phyloP scores from a whole-genome alignment of 2,888 invertebrate genomes.

The Brachynemurus nebulosus region DNA sequence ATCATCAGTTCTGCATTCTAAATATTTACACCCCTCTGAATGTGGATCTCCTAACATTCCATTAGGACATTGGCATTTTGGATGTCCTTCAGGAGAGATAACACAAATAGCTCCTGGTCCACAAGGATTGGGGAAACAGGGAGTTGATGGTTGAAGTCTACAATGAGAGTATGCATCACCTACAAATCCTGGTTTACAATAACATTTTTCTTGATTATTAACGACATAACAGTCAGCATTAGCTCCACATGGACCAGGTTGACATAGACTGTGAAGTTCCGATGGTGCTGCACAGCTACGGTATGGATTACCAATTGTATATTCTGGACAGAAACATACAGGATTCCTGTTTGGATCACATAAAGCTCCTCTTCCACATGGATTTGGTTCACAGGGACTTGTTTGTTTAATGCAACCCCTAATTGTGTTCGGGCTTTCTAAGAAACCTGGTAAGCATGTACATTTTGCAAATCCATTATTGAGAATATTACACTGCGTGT shows the following conservation, averaged over 20 bases:
- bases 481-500: conserved; percentile 68
- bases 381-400: conserved; percentile 72
- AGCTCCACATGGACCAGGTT: conserved; percentile 68
- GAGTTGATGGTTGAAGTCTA: conserved; percentile 47
- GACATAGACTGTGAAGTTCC: conserved; percentile 49
- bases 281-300: conserved; percentile 51
- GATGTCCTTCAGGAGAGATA: conserved; percentile 50
- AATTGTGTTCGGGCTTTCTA: conserved; percentile 78
- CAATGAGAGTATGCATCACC: conserved; percentile 76
- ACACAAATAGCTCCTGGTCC: conserved; percentile 64
- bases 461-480: conserved; percentile 75
- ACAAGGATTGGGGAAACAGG: conserved; percentile 69
- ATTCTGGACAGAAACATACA: conserved; percentile 75
- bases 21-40: conserved; percentile 55
- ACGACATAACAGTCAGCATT: conserved; percentile 77
- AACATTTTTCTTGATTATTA: conserved; percentile 71
- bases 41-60: conserved; percentile 68
- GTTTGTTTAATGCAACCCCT: conserved; percentile 67
- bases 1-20: conserved; percentile 66
- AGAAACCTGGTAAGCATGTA: conserved; percentile 66
- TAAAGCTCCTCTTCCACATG: conserved; percentile 62
- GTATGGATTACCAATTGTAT: conserved; percentile 71
- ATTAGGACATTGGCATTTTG: conserved; percentile 57
- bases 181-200: conserved; percentile 57
- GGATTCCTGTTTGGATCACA: conserved; percentile 68